These are phyloP conservation scores for Alectura lathami DNA, from an alignment of 2,113 vertebrate species.

Conservation along the genomic window DNA sequence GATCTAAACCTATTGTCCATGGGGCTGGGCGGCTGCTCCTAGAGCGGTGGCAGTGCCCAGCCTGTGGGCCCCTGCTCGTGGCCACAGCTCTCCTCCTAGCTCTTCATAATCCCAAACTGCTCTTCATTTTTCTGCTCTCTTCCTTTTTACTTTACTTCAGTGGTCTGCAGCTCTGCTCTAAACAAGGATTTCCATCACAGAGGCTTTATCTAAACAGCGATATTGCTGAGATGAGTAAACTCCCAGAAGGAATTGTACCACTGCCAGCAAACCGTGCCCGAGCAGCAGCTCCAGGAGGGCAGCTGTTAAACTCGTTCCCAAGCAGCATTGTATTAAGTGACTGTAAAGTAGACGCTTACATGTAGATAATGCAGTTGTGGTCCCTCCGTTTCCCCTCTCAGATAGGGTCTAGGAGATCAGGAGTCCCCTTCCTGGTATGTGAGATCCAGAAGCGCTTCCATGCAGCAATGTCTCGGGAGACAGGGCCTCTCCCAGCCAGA, in stretches of 20 bases:
- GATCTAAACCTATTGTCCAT: not conserved
- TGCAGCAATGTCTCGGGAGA: not conserved
- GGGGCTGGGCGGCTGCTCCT: too few relatives aligned
- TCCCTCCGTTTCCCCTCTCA: not conserved
- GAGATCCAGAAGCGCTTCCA: not conserved
- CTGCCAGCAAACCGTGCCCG: fast-evolving
- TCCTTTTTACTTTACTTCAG: not conserved
- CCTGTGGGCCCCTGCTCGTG: too few relatives aligned
- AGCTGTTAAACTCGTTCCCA: not conserved
- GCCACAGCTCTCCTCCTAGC: too few relatives aligned
- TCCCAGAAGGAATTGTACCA: not conserved
- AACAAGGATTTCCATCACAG: not conserved
- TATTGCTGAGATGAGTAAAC: not conserved
- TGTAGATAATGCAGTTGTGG: not conserved
- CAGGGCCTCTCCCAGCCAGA: not conserved
- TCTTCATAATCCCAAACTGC: conserved; percentile 7
- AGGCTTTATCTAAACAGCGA: not conserved
- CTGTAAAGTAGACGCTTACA: not conserved
- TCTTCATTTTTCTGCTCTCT: not conserved
- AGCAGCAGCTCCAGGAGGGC: not conserved
- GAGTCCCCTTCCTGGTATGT: not conserved
- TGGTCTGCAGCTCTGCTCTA: not conserved
- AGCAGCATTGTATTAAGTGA: fast-evolving
- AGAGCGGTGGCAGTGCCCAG: too few relatives aligned
- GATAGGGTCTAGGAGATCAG: not conserved